Percentiles rank a stretch among this genome's conserved stretches.
Conservation (phyloP, 2,888 invertebrate genomes). For the Eudemis profundana region DNA sequence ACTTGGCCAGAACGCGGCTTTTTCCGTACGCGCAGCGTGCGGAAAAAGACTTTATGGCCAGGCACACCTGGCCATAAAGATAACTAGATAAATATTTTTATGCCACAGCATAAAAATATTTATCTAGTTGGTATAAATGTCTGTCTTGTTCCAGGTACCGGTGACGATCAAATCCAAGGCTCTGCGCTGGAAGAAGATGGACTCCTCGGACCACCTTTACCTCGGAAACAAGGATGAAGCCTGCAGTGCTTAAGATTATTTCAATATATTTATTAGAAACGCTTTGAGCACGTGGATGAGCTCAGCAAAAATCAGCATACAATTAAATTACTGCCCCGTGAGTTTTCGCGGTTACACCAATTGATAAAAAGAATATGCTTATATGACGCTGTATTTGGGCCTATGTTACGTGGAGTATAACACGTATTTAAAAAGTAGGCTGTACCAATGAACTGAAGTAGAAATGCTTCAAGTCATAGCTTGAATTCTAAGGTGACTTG, state of each 20-base stretch:
- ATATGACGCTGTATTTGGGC: background rate
- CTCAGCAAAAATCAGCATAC: background rate
- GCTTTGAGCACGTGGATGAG: constrained; percentile 22
- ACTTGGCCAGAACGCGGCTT: no score
- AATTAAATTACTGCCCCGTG: background rate
- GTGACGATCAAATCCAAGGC: constrained; percentile 76
- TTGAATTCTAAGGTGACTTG: background rate
- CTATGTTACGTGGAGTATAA: constrained; percentile 5
- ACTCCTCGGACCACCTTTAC: constrained; percentile 77
- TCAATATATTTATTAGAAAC: constrained; percentile 21
- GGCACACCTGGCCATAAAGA: no score
- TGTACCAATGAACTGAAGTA: background rate
- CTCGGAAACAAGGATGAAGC: constrained; percentile 62
- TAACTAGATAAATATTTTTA: no score
- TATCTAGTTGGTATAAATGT: background rate
- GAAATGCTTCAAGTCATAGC: background rate
- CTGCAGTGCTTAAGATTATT: constrained; percentile 54
- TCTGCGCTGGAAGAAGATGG: constrained; percentile 76
- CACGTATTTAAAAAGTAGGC: constrained; percentile 18
- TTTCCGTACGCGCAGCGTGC: no score
- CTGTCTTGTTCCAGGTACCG: constrained; percentile 70
- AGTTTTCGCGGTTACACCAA: background rate
- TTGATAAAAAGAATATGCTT: background rate
- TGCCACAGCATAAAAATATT: background rate
- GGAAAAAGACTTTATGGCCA: no score